Evolutionary conservation across 2,113 vertebrate species (phyloP), one percentile per base, ranked within the genome.

Genomic region (Struthio camelus): DNA sequence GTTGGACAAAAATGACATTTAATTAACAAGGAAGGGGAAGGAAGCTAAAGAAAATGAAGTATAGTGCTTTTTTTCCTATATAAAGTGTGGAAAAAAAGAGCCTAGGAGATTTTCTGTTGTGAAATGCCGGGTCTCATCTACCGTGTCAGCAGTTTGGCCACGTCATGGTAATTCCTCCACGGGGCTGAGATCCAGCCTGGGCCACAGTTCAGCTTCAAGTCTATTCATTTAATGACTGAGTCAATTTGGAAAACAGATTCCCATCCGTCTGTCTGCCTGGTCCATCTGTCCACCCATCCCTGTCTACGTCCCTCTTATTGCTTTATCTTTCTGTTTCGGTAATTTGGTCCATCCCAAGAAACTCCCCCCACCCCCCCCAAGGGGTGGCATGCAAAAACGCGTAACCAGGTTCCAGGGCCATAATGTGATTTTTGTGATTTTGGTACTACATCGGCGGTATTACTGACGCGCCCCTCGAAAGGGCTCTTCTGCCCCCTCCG

Each of bases 1-100:
- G 48, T 51, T 62, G 72, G 84, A 86, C 88, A 77, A 90, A 90
- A 91, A 81, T 94, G 96, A 93, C 96, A 97, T 95, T 96, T 93
- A 93, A 97, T 96, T 94, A 96, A 94, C 82, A 80, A 85, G 90
- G 76, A 66, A 94, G 85, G 42, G 50, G 81, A 85, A 72, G 61
- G 93, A 83, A 87, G 91, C 80, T 61, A 12, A 84, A 64, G 42
- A 24, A 80, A 87, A 73, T 67, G 76, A 87, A 10, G 38, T 28
- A 28, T 54, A 73, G 75, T 22, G 18, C 1, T 65, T 90, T 42
- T 53, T 70, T 70, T 28, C 30, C 32, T 56, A 2, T 65, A 42
- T 65, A 54, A 59, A 75, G 40, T 11, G 82, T 3, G 20, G 20
- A 40, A 46, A 27, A 73, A 51, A 51, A 34, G 67, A 76, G 66